A percentile compares a stretch with the other conserved stretches of the same genome.
Conservation (phyloP, 2,888 invertebrate species). For the Campoplex capitator region DNA sequence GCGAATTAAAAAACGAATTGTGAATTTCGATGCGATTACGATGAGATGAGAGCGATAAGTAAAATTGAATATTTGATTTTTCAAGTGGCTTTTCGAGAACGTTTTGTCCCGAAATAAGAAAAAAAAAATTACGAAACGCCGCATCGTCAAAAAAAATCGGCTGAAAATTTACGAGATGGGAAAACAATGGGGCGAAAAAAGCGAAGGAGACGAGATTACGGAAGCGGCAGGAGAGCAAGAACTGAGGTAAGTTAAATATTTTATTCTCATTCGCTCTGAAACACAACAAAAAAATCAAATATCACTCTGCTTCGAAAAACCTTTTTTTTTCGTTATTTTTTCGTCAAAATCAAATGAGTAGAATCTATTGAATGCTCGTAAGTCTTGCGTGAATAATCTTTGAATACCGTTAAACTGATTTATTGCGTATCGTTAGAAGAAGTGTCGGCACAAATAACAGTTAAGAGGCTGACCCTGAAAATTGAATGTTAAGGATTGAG, state of each 20-base stretch:
- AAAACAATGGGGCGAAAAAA: conserved; percentile 5
- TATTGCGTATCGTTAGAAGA: background rate
- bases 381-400: background rate
- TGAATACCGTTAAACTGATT: background rate
- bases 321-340: background rate
- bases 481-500: conserved; percentile 56
- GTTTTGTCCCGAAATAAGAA: background rate
- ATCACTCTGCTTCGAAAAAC: no score
- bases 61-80: background rate
- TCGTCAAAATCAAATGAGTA: background rate
- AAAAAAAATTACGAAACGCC: background rate
- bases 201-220: conserved; percentile 7
- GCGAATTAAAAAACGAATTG: no score
- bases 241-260: conserved; percentile 35
- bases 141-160: background rate
- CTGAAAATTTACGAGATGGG: conserved; percentile 2
- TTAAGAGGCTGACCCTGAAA: conserved; percentile 43
- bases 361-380: background rate
- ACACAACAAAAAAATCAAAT: background rate
- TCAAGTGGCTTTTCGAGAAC: background rate
- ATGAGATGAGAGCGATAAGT: background rate
- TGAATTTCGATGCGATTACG: no score
- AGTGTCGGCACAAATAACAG: background rate
- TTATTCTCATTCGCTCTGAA: background rate
- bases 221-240: conserved; percentile 23